Percentiles rank a stretch among this genome's conserved stretches.
These are phyloP conservation scores for Chiloscyllium punctatum DNA, from an alignment of 2,797 vertebrate species.

Conservation along the genomic window DNA sequence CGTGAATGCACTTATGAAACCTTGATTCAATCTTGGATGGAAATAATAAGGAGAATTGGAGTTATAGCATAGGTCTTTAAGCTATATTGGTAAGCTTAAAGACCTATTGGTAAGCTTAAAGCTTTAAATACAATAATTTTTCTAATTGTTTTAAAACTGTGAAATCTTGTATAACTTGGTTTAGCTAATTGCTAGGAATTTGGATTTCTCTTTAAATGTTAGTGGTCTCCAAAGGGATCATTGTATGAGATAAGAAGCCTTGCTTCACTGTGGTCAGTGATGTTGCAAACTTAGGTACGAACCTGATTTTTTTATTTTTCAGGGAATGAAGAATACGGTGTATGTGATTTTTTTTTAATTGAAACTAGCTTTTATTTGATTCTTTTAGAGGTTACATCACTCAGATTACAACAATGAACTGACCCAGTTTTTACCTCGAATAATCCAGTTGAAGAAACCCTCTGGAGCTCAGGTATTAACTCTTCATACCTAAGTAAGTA, in stretches of 20 bases:
- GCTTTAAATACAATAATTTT: too few species aligned
- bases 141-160: too few species aligned
- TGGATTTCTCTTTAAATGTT: not conserved
- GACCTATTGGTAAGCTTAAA: too few species aligned
- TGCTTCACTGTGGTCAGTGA: not conserved
- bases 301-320: not conserved
- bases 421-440: conserved; percentile 86
- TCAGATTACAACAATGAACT: conserved; percentile 97
- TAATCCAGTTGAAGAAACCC: conserved; percentile 83
- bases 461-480: conserved; percentile 78
- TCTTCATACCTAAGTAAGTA: not conserved
- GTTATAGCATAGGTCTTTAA: not conserved
- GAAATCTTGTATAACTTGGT: not conserved
- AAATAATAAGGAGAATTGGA: not conserved
- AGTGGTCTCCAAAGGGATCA: not conserved
- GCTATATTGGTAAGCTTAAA: too few species aligned
- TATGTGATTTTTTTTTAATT: not conserved
- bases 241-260: not conserved
- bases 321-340: not conserved
- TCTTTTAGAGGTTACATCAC: conserved; percentile 75
- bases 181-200: not conserved
- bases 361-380: not conserved
- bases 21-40: too few species aligned
- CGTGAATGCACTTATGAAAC: too few species aligned
- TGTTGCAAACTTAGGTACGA: not conserved